These are phyloP conservation scores for Agriotes lineatus DNA, from an alignment of 2,888 invertebrate species.

Conservation along the genomic window DNA sequence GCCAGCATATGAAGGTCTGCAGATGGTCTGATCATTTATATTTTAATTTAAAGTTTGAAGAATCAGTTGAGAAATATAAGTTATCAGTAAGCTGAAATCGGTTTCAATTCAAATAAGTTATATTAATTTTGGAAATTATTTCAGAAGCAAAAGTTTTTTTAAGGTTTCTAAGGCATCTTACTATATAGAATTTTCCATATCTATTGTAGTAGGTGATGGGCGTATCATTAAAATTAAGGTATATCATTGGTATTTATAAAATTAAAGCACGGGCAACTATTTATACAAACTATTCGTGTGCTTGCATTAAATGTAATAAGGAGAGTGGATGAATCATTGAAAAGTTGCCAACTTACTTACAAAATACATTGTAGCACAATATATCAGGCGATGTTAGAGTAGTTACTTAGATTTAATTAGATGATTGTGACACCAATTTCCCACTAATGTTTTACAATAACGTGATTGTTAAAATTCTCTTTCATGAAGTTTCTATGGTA, in stretches of 20 bases:
- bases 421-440: constrained; percentile 50
- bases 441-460: constrained; percentile 29
- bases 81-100: too few species aligned
- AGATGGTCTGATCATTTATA: neutral
- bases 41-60: too few species aligned
- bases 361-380: constrained; percentile 49
- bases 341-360: constrained; percentile 47
- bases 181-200: neutral
- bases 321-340: constrained; percentile 1
- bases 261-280: too few species aligned
- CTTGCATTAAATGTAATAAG: constrained; percentile 26
- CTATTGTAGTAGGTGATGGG: neutral
- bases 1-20: too few species aligned
- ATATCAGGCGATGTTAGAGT: constrained; percentile 50
- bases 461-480: constrained; percentile 22
- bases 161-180: neutral
- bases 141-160: neutral
- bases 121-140: neutral
- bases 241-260: too few species aligned
- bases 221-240: neutral
- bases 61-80: too few species aligned
- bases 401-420: constrained; percentile 42
- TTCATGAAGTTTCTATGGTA: constrained; percentile 1
- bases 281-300: too few species aligned
- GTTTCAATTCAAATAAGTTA: too few species aligned